These are phyloP conservation scores for Cryptocephalus primarius DNA, from an alignment of 2,888 invertebrate species.

Conservation along the genomic window DNA sequence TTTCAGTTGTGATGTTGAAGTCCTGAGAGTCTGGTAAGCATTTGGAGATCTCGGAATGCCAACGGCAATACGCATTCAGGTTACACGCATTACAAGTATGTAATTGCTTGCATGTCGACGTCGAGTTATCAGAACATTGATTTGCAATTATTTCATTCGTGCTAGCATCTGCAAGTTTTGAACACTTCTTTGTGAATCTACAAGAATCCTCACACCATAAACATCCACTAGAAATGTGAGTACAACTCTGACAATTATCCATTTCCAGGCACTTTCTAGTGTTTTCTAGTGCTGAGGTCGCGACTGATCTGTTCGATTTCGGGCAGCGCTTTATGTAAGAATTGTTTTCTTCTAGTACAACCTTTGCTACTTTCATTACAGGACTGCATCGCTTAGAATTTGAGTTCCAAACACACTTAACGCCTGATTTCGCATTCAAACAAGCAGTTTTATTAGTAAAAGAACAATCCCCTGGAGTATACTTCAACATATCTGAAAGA, in stretches of 20 bases:
- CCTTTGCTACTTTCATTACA: slow-evolving; percentile 36
- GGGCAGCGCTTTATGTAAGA: slow-evolving; percentile 36
- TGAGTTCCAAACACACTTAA: slow-evolving; percentile 82
- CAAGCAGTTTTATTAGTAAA: slow-evolving; percentile 56
- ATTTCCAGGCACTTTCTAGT: slow-evolving; percentile 43
- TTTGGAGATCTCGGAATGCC: slow-evolving; percentile 31
- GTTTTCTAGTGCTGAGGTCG: slow-evolving; percentile 40
- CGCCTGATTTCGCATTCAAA: slow-evolving; percentile 57
- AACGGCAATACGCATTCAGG: slow-evolving; percentile 50
- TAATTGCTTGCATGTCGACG: slow-evolving; percentile 60
- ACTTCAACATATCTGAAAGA: slow-evolving; percentile 77
- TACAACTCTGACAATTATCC: slow-evolving; percentile 56
- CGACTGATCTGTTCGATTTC: slow-evolving; percentile 45
- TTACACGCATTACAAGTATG: slow-evolving; percentile 84
- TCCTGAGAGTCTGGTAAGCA: slow-evolving; percentile 24
- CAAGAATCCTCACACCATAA: slow-evolving; percentile 54
- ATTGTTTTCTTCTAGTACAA: slow-evolving; percentile 11
- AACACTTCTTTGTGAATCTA: slow-evolving; percentile 31
- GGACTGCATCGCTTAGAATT: slow-evolving; percentile 50
- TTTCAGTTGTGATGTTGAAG: slow-evolving; percentile 30
- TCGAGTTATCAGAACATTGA: slow-evolving; percentile 52
- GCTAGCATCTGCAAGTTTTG: slow-evolving; percentile 14
- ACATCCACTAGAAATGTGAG: slow-evolving; percentile 63
- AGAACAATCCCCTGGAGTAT: slow-evolving; percentile 63
- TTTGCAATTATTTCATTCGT: slow-evolving; percentile 23